phyloP scores from a whole-genome alignment of 2,888 invertebrate species.

The Drosophila anomelani region DNA sequence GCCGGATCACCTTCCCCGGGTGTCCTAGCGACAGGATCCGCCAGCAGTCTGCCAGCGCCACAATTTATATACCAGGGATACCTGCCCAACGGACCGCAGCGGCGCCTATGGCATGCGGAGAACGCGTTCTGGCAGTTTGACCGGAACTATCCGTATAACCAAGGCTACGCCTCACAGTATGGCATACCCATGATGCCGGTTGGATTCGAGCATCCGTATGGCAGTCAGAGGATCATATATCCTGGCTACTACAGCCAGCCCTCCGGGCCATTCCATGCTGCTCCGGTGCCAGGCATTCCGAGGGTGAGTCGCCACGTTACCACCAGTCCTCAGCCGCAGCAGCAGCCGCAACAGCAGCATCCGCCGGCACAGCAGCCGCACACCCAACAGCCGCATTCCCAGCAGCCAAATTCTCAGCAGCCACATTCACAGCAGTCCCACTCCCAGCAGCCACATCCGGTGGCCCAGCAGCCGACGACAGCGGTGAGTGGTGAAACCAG shows the following conservation, averaged over 20 bases:
- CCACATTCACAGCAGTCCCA: constrained; percentile 18
- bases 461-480: constrained; percentile 17
- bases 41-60: constrained; percentile 13
- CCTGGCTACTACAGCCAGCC: constrained; percentile 59
- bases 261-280: constrained; percentile 11
- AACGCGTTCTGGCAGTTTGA: constrained; percentile 74
- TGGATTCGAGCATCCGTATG: constrained; percentile 63
- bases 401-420: background rate
- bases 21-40: background rate
- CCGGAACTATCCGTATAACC: constrained; percentile 74
- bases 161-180: constrained; percentile 59
- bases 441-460: constrained; percentile 22
- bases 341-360: constrained; percentile 16
- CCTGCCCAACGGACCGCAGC: constrained; percentile 56
- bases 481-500: constrained; percentile 1
- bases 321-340: constrained; percentile 16
- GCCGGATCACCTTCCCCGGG: constrained; percentile 3
- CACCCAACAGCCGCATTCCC: constrained; percentile 14
- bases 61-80: constrained; percentile 67
- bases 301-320: constrained; percentile 45
- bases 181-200: constrained; percentile 70
- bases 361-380: constrained; percentile 14
- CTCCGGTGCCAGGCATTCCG: constrained; percentile 26
- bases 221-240: constrained; percentile 63
- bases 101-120: constrained; percentile 70